Evolutionary conservation across 2,888 invertebrate species (phyloP).

Genomic region (Brachypalpus laphriformis): DNA sequence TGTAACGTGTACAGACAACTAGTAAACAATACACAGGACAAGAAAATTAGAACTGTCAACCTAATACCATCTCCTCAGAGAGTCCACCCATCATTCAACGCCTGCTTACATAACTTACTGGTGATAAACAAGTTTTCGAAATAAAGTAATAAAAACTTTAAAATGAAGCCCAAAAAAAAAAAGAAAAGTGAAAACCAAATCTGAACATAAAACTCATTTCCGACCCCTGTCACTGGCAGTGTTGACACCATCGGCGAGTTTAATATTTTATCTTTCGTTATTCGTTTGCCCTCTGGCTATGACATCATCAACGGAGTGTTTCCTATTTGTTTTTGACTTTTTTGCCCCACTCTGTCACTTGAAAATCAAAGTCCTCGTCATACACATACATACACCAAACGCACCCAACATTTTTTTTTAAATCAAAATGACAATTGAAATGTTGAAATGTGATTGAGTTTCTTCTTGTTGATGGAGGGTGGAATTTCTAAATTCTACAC

Average conservation of each 20-base stretch:
- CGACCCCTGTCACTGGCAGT: slow-evolving; percentile 53
- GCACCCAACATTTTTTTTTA: background rate
- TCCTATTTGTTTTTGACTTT: slow-evolving; percentile 10
- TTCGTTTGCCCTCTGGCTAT: slow-evolving; percentile 37
- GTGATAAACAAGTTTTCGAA: slow-evolving; percentile 12
- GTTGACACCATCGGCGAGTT: slow-evolving; percentile 48
- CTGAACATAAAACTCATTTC: slow-evolving; percentile 55
- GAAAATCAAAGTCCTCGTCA: slow-evolving; percentile 18
- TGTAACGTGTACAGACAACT: too few species aligned
- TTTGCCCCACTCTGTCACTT: slow-evolving; percentile 5
- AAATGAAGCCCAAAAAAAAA: background rate
- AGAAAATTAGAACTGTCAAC: too few species aligned
- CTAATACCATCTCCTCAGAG: too few species aligned
- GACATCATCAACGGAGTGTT: slow-evolving; percentile 34
- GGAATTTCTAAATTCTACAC: background rate
- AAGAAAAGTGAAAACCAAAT: slow-evolving; percentile 28
- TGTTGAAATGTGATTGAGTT: background rate
- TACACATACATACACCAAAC: background rate
- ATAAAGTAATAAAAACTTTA: slow-evolving; percentile 4
- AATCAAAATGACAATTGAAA: slow-evolving; percentile 29
- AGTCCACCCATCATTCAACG: too few species aligned
- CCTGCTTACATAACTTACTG: background rate
- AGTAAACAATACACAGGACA: too few species aligned
- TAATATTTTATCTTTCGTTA: slow-evolving; percentile 42
- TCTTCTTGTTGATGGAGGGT: background rate